A percentile compares a stretch with the other conserved stretches of the same genome.
Conservation (phyloP, 1,140 invertebrate species). For the Monochamus saltuarius region DNA sequence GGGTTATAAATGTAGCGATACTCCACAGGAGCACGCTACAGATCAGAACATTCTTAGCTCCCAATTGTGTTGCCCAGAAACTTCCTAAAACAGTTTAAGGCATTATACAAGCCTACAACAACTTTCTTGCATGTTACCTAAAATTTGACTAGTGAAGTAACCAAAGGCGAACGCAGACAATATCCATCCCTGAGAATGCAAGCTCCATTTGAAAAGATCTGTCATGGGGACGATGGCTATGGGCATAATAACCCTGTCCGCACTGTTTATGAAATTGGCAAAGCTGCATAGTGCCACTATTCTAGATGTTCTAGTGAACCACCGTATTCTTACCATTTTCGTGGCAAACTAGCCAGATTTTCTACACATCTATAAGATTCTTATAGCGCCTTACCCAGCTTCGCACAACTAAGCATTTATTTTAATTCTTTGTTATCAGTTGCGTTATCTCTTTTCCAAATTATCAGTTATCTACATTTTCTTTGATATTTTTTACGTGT, state of each 20-base stretch:
- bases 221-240: conserved; percentile 79
- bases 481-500: too few species aligned
- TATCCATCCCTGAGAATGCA: conserved; percentile 78
- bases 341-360: too few species aligned
- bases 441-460: too few species aligned
- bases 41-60: conserved; percentile 71
- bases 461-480: too few species aligned
- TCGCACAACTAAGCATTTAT: too few species aligned
- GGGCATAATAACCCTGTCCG: conserved; percentile 79
- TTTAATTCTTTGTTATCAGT: too few species aligned
- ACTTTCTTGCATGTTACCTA: conserved; percentile 29
- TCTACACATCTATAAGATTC: too few species aligned
- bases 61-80: conserved; percentile 69
- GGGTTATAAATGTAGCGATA: conserved; percentile 72
- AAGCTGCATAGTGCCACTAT: conserved; percentile 71
- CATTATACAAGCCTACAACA: conserved; percentile 12
- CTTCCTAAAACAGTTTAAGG: conserved; percentile 65
- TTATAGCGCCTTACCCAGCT: too few species aligned
- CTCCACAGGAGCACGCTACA: conserved; percentile 76
- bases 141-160: conserved; percentile 74
- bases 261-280: conserved; percentile 80
- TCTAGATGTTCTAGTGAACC: conserved; percentile 58
- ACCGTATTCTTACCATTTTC: conserved; percentile 54
- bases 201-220: conserved; percentile 71
- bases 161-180: conserved; percentile 78